Percentiles rank a stretch among this genome's conserved stretches.
These are phyloP conservation scores for Pseudorhiza aurosa DNA, from an alignment of 30 jellyfish, hydroid and myxozoan species.

Conservation along the genomic window DNA sequence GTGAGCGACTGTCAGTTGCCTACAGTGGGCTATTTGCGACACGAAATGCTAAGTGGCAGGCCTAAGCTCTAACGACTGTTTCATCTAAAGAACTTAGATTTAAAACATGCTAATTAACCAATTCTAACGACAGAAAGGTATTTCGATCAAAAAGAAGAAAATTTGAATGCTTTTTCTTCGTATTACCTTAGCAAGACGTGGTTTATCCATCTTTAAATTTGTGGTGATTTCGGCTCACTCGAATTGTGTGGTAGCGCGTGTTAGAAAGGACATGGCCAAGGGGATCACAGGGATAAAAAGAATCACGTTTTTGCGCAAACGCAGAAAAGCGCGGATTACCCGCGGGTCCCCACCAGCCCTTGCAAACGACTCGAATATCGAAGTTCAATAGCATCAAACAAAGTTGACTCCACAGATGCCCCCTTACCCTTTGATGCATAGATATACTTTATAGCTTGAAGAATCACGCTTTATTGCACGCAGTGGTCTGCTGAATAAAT, in stretches of 20 bases:
- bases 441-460: too few species aligned
- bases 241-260: constrained; percentile 43
- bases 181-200: constrained; percentile 79
- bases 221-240: constrained; percentile 5
- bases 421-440: too few species aligned
- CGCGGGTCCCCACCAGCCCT: constrained; percentile 11
- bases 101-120: too few species aligned
- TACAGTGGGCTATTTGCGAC: too few species aligned
- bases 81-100: too few species aligned
- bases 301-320: background rate
- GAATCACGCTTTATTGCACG: too few species aligned
- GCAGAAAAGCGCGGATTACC: constrained; percentile 38
- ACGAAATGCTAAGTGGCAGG: too few species aligned
- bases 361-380: too few species aligned
- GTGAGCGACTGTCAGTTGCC: too few species aligned
- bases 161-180: background rate
- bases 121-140: background rate
- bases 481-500: too few species aligned
- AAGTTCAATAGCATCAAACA: background rate
- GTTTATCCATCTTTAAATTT: constrained; percentile 65
- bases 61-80: too few species aligned
- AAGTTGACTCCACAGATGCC: too few species aligned
- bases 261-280: constrained; percentile 23
- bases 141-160: background rate
- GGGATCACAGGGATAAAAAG: constrained; percentile 52